Evolutionary conservation across 1,140 invertebrate genomes (phyloP).

Genomic region (Bombyx mori): DNA sequence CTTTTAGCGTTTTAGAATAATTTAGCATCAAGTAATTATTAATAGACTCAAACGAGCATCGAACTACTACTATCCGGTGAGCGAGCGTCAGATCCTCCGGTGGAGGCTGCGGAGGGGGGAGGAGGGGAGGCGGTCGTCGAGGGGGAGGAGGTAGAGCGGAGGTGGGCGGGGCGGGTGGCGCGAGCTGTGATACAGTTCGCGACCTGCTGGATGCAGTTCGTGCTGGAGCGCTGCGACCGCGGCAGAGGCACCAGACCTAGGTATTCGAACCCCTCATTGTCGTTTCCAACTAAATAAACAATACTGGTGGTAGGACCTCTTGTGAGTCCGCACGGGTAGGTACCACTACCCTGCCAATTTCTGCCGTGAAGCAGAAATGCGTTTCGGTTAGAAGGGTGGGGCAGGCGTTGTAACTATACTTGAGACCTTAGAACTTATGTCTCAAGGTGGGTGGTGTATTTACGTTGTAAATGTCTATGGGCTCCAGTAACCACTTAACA

Average conservation of each 20-base stretch:
- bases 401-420: no score
- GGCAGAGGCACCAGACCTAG: conserved; percentile 85
- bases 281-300: neutral
- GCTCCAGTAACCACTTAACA: no score
- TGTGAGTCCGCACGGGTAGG: no score
- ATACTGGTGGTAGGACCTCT: neutral
- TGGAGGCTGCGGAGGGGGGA: conserved; percentile 1
- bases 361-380: no score
- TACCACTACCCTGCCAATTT: no score
- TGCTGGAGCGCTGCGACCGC: conserved; percentile 83
- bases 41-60: conserved; percentile 26
- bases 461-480: no score
- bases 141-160: conserved; percentile 25
- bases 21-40: no score
- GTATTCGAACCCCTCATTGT: conserved; percentile 16
- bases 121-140: conserved; percentile 1
- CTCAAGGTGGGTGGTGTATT: no score
- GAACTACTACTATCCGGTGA: conserved; percentile 29
- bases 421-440: no score
- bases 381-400: no score
- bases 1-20: no score
- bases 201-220: conserved; percentile 90
- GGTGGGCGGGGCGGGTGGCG: conserved; percentile 37
- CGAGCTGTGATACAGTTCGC: conserved; percentile 82
- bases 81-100: neutral